Conservation (phyloP, 2,113 vertebrate species). For the Anseranas semipalmata region DNA sequence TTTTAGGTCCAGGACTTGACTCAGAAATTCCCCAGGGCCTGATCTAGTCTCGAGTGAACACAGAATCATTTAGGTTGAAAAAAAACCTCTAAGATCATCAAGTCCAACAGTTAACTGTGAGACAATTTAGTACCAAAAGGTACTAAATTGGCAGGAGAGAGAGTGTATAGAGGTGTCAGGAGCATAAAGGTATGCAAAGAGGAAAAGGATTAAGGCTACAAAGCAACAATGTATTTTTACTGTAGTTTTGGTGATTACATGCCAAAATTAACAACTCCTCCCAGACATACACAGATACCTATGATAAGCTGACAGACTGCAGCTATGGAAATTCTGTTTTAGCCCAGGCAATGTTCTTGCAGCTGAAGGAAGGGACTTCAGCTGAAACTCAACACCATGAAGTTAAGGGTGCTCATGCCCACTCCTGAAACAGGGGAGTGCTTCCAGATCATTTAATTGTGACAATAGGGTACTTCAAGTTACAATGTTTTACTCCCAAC, state of each 20-base stretch:
- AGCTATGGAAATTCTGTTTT: neutral
- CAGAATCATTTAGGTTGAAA: no score
- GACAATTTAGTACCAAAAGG: neutral
- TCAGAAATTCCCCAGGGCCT: neutral
- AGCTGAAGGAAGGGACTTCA: neutral
- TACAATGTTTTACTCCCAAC: neutral
- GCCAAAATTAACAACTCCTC: neutral
- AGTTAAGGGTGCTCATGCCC: neutral
- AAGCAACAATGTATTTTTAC: neutral
- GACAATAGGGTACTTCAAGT: neutral
- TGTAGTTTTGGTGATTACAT: neutral
- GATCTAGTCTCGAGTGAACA: neutral
- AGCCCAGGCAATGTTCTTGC: neutral
- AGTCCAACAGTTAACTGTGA: no score
- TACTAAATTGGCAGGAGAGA: neutral
- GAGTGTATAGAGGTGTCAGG: neutral
- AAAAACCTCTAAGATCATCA: no score
- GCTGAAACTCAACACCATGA: neutral
- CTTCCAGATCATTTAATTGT: neutral
- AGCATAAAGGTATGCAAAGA: neutral
- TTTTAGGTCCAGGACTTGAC: neutral
- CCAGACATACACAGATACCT: rapidly evolving
- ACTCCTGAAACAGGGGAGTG: neutral
- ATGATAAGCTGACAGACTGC: neutral
- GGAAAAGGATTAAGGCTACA: neutral